Evolutionary conservation across 2,888 invertebrate genomes (phyloP), one percentile per base, ranked within the genome.

Genomic region (Agrotis ipsilon): DNA sequence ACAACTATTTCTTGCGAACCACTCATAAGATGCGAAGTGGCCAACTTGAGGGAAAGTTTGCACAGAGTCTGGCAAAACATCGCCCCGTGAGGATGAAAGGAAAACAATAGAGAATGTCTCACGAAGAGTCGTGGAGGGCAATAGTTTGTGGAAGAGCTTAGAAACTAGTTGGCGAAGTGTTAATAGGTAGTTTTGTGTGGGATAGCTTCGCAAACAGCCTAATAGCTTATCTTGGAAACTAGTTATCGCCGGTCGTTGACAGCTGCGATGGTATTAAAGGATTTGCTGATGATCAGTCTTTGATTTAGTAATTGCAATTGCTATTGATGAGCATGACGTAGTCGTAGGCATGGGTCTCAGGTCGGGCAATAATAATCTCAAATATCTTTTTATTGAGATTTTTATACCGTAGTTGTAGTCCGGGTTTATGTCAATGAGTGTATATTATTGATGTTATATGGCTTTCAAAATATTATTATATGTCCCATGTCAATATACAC

Each of bases 81-180:
- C 19, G 45, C 2, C 54, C 11, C 32, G 57, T 57, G 73, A 65
- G 45, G 52, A 27, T 27, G 64, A 64, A 73, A 51, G 32, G 66
- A 51, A 73, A 66, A 73, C 66, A 73, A 73, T n/a, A 19, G 43
- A 57, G n/a, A 57, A 19, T 39, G 71, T 64, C 32, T 49, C 43
- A 1, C 27, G n/a, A 11, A 66, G 45, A 55, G 66, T 24, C 57
- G 45, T 14, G 11, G 14, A 43, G 27, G 45, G 43, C 32, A 73
- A 66, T 57, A 39, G 66, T 72, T 72, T 73, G 19, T 32, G 0
- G 32, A 58, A 66, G 49, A 65, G 66, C 66, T 73, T 73, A 57
- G 19, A 51, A 66, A 72, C 65, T 65, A 55, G 65, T 65, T 72
- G 18, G 32, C 43, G 57, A 73, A 73, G 45, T 73, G 45, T 32